Percentiles rank a stretch among this genome's conserved stretches.
These are phyloP conservation scores for Brachystomella parvula DNA, from an alignment of 1,140 invertebrate species.

Conservation along the genomic window DNA sequence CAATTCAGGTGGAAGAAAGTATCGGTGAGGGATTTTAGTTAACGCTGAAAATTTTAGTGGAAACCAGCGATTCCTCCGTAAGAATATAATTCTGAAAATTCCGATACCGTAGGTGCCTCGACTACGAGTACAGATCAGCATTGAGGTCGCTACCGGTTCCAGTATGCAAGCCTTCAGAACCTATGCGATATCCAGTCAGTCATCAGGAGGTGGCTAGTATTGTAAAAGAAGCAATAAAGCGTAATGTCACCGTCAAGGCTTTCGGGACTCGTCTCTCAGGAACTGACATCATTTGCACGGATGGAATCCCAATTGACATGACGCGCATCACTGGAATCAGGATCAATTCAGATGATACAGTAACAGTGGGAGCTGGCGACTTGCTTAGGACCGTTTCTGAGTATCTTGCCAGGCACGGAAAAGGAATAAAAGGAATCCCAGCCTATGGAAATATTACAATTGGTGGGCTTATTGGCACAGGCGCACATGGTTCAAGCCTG, in stretches of 20 bases:
- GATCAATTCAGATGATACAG: neutral
- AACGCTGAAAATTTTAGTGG: too few species aligned
- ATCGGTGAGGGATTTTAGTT: too few species aligned
- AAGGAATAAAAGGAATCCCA: slow-evolving; percentile 15
- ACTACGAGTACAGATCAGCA: too few species aligned
- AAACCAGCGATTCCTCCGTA: too few species aligned
- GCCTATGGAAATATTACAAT: slow-evolving; percentile 23
- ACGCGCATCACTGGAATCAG: neutral
- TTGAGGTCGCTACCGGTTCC: too few species aligned
- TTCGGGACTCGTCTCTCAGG: slow-evolving; percentile 11
- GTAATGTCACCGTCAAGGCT: slow-evolving; percentile 2
- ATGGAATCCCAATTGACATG: slow-evolving; percentile 19
- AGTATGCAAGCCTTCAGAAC: neutral
- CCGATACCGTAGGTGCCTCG: too few species aligned
- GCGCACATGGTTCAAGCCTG: slow-evolving; percentile 21
- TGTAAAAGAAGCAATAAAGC: neutral
- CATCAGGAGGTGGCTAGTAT: neutral
- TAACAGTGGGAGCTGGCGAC: slow-evolving; percentile 15
- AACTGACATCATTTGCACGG: slow-evolving; percentile 19
- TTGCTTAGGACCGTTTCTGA: neutral
- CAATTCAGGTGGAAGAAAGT: too few species aligned
- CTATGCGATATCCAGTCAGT: neutral
- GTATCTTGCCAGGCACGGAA: neutral
- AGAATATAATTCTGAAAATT: too few species aligned
- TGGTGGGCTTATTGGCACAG: slow-evolving; percentile 28